Evolutionary conservation across 2,888 invertebrate species (phyloP), one percentile per base, ranked within the genome.

Genomic region (Anthoptus insignis): DNA sequence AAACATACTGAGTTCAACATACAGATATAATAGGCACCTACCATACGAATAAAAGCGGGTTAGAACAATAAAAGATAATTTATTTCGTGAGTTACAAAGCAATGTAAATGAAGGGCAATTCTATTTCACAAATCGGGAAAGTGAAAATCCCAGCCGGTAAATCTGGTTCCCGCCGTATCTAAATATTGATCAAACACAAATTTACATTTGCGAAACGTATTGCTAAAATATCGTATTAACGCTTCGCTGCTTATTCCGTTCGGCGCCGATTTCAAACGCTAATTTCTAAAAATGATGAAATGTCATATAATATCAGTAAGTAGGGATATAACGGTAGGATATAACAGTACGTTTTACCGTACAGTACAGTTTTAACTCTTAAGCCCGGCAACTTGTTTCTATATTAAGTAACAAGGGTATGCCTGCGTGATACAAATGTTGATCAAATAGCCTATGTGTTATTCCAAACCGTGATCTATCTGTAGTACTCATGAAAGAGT

Each of bases 111-210:
- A 60, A 53, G 45, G 60, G 19, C 53, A 61, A 61, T 54, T 39
- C 60, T 54, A 61, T 47, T 61, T 54, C 45, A 24, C 32, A 47
- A 61, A 61, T 54, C 34, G 61, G 47, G 53, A 61, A 54, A 47
- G 61, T 61, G 61, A 37, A 54, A 61, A 60, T 34, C 24, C 54
- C 53, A 53, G 53, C 45, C 54, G 54, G 22, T 21, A 32, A 54
- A 27, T 61, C 34, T 47, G 54, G 52, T 53, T 14, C 21, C 54
- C 47, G 49, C 47, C 61, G 61, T 56, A 63, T 63, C 56, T 63
- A 63, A 63, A 63, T 71, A 69, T 69, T 69, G 69, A 69, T 71
- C 68, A 66, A 70, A 64, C 64, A 63, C 56, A 66, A 49, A 64
- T 59, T 65, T 70, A 66, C 68, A 68, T 65, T 72, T 63, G 67